Base-by-base conservation (phyloP, 64 coral and sea anemone species). In the Montipora cactus region DNA sequence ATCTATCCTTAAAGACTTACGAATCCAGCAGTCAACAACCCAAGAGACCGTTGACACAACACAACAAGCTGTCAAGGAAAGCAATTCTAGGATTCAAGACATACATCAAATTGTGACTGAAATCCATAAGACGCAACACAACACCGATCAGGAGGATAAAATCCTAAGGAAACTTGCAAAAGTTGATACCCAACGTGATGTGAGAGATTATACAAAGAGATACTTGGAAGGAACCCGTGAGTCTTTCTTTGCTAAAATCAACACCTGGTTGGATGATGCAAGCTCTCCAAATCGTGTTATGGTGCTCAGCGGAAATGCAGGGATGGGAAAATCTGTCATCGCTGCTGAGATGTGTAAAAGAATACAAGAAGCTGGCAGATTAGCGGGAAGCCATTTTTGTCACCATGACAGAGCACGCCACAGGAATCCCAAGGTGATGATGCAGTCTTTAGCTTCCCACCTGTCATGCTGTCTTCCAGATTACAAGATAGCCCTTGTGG, bases 301-400 rank as follows among this genome's bases (percentile, higher is more conserved):
- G 58, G 66, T 95, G 21, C 18, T 92, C 21, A 87, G 67, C 12
- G 94, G 83, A 8, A 74, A 87, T 15, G 76, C 89, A 16, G 89
- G 89, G 21, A 82, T 91, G 89, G 89, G 89, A 0, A 91, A 91
- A 21, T 81, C 89, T 15, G 79, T 91, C 4, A 58, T 74, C 44
- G 77, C 78, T 15, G 89, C 89, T 23, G 62, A 44, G 18, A 47
- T 74, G 7, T 91, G 59, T 49, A 47, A 57, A 11, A 82, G 78
- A 91, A 91, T 82, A 79, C 46, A 82, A 59, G 46, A 69, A 7
- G 7, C 78, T 15, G 57, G 70, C 58, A 51, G 71, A 52, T 84
- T 95, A 19, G 77, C 74, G 28, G 94, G 74, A 47, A 67, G 64
- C 47, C 89, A 91, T 48, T 91, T 91, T 37, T 91, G 89, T 45